These are phyloP conservation scores for Bombyx mandarina DNA, from an alignment of 1,140 invertebrate species.

Conservation along the genomic window DNA sequence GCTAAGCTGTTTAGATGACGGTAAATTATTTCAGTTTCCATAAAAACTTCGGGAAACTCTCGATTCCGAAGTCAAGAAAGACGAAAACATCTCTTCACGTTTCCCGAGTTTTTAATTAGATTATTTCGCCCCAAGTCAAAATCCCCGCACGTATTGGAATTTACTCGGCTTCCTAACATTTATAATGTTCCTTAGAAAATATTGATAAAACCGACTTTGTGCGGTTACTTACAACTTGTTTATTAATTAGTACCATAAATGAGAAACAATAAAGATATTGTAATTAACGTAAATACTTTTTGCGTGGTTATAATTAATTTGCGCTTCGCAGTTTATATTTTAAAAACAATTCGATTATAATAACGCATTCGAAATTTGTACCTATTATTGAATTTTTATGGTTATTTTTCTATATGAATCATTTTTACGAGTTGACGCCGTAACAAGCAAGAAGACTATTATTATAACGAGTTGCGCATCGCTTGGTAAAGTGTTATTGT, in stretches of 20 bases:
- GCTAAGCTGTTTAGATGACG: no score
- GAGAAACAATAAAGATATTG: no score
- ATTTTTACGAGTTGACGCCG: conserved; percentile 20
- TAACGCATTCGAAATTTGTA: conserved; percentile 5
- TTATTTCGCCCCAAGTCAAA: conserved; percentile 22
- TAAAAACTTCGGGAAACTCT: conserved; percentile 6
- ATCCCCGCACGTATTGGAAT: conserved; percentile 25
- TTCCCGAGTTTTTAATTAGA: conserved; percentile 29
- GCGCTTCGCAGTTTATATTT: no score
- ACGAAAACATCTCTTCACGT: conserved; percentile 18
- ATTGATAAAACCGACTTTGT: not conserved
- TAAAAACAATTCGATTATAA: not conserved
- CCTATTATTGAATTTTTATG: conserved; percentile 33
- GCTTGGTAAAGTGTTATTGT: conserved; percentile 7
- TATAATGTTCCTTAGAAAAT: not conserved
- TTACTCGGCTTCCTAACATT: not conserved
- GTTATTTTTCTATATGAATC: conserved; percentile 25
- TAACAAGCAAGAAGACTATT: conserved; percentile 15
- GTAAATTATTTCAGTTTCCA: no score
- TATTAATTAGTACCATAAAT: not conserved
- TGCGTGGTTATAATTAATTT: no score
- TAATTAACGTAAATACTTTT: no score
- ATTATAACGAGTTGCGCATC: conserved; percentile 6
- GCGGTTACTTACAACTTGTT: not conserved
- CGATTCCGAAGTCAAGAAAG: conserved; percentile 17